Base-by-base conservation (phyloP, 1,140 invertebrate genomes). In the Micrasema minimum region DNA sequence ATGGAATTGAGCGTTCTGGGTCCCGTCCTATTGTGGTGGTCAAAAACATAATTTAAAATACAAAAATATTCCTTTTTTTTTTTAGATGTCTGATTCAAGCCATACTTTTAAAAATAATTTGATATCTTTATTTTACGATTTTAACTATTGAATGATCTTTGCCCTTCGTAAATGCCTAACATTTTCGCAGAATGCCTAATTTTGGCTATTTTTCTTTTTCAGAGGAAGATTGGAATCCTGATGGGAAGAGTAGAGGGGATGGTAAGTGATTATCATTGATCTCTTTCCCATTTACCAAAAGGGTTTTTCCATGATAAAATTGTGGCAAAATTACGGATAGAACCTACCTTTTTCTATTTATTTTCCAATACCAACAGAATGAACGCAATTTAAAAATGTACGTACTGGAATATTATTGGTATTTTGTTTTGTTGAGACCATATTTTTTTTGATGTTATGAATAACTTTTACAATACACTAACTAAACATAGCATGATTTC, bases 201-300 rank as follows among this genome's bases (percentile, higher is more conserved):
- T 64, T 31, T 67, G 66, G 38, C 38, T 67, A 45, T 51, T 43
- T 59, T 75, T 76, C 76, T 67, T 57, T 83, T 83, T 71, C 78
- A 83, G 82, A 83, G 66, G 82, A 83, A 76, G 82, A 83, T 77
- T 83, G 82, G 82, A 83, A 81, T 74, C 76, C 80, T 35, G 81
- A 83, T 77, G 79, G 81, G 55, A 83, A 83, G 75, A 78, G 79
- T 38, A 78, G 81, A 48, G 78, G 80, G 57, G 79, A 77, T 71
- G 80, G 82, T 83, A 77, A 82, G 82, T 81, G 55, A 55, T 31
- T 35, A 68, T 43, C 51, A 45, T 57, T 57, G 38, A 66, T 66
- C 46, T 66, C 46, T 53, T 66, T 57, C 12, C 31, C 53, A 16
- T 35, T 57, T 37, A 20, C 53, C 31, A 37, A 57, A 57, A 31